Evolutionary conservation across 2,113 vertebrate species (phyloP).

Genomic region (Rhabdomys dilectus): DNA sequence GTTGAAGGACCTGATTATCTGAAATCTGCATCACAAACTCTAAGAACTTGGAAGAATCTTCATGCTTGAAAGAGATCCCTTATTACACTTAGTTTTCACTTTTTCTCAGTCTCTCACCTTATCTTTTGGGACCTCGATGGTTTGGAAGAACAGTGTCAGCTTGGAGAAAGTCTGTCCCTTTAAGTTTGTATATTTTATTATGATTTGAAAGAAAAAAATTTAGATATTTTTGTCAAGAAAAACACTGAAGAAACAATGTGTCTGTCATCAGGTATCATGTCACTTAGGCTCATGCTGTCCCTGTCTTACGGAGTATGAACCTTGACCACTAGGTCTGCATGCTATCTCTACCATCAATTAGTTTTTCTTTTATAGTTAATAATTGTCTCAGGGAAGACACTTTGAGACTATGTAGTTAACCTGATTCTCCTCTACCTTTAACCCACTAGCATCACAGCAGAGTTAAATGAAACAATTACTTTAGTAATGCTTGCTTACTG

Average conservation of each 20-base stretch:
- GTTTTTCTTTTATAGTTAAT: conserved; percentile 31
- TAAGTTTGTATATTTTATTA: conserved; percentile 1
- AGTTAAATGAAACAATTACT: neutral
- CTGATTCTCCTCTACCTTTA: conserved; percentile 31
- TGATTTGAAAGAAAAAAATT: neutral
- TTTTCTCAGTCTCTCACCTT: neutral
- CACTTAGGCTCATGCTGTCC: neutral
- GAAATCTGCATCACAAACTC: neutral
- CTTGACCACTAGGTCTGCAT: neutral
- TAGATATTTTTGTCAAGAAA: neutral
- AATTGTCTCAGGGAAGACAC: neutral
- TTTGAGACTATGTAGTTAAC: neutral
- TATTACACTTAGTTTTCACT: neutral
- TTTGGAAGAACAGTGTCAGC: neutral
- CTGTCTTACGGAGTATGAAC: neutral
- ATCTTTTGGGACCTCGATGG: conserved; percentile 2
- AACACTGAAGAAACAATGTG: neutral
- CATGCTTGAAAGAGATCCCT: neutral
- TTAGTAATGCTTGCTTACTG: neutral
- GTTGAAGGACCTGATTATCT: neutral
- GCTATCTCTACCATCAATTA: neutral
- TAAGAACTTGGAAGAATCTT: neutral
- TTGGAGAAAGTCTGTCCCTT: neutral
- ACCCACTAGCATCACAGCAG: neutral
- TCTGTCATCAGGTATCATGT: neutral